Base-by-base conservation (phyloP, 2,113 vertebrate genomes). In the Datnioides undecimradiatus region DNA sequence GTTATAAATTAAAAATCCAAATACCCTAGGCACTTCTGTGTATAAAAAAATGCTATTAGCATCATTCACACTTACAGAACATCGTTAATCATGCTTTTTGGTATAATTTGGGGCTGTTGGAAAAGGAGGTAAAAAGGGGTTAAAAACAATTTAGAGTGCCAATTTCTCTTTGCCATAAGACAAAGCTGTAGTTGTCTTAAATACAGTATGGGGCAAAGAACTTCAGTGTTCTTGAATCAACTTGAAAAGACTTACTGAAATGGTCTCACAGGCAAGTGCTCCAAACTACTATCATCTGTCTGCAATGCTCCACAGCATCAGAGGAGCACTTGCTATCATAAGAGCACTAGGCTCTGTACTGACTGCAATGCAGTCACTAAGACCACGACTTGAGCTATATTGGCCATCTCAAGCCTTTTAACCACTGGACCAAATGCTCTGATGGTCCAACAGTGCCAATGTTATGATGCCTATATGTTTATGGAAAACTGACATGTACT, bases 211-310 rank as follows among this genome's bases (percentile, higher is more conserved):
- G 4, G 48, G 55, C 7, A 0, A n/a, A 41, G n/a, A 76, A 5
- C 23, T 38, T 10, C n/a, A 54, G 1, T 1, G 14, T 76, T 64
- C 31, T 69, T 51, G 3, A 62, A 72, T 63, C 16, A 25, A 19
- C 43, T 68, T 36, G 13, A 40, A 41, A 29, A 57, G 31, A 76
- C 55, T 36, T 58, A 57, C 49, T 70, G 69, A 80, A 82, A 60
- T 6, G 57, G 21, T 83, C 36, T 70, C 58, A 36, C 23, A 62
- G 40, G 19, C 51, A 66, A 76, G 60, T 60, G 73, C 62, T 52
- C 49, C 31, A 62, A 85, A 41, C 52, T 27, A 57, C 82, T 57
- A 74, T 87, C 23, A 82, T 82, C 51, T 62, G 79, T 59, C 59
- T 69, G 82, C 52, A 48, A 66, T 68, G 58, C 66, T 79, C 49